A percentile compares a stretch with the other conserved stretches of the same genome.
Evolutionary conservation across 2,797 vertebrate species (phyloP).

Genomic region (Apogon talboti): DNA sequence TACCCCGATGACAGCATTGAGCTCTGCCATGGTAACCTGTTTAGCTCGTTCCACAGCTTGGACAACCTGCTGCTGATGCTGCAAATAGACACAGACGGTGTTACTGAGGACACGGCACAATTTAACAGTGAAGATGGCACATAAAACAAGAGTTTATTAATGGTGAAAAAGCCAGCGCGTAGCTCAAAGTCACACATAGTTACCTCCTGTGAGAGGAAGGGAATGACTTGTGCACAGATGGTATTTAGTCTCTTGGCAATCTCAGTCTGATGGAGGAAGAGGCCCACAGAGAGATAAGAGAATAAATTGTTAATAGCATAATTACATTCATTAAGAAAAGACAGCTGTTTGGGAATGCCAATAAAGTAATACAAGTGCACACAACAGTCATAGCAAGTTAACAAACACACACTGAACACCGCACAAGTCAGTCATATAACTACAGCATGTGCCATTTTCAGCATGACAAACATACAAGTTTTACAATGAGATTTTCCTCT

Average conservation of each 20-base stretch:
- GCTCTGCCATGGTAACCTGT: slow-evolving; percentile 98
- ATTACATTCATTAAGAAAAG: slow-evolving; percentile 73
- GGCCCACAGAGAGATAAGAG: slow-evolving; percentile 55
- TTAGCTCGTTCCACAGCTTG: slow-evolving; percentile 97
- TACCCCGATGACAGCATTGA: slow-evolving; percentile 98
- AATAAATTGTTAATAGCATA: slow-evolving; percentile 73
- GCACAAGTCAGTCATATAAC: slow-evolving; percentile 21
- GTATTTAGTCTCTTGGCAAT: slow-evolving; percentile 98
- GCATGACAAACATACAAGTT: slow-evolving; percentile 24
- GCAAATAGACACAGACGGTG: slow-evolving; percentile 39
- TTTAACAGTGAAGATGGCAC: slow-evolving; percentile 22
- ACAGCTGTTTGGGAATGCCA: slow-evolving; percentile 73
- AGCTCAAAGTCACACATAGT: slow-evolving; percentile 80
- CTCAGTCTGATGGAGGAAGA: slow-evolving; percentile 89
- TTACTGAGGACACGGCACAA: slow-evolving; percentile 4
- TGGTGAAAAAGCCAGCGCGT: slow-evolving; percentile 27
- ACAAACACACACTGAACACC: neutral
- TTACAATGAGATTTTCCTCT: slow-evolving; percentile 46
- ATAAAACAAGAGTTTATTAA: slow-evolving; percentile 29
- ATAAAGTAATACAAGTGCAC: slow-evolving; percentile 55
- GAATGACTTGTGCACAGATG: slow-evolving; percentile 99
- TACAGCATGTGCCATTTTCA: slow-evolving; percentile 31
- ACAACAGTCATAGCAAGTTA: slow-evolving; percentile 17
- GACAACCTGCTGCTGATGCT: slow-evolving; percentile 98
- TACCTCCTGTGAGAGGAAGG: slow-evolving; percentile 99